Base-by-base conservation (phyloP, 2,113 vertebrate species). In the Casuarius casuarius region DNA sequence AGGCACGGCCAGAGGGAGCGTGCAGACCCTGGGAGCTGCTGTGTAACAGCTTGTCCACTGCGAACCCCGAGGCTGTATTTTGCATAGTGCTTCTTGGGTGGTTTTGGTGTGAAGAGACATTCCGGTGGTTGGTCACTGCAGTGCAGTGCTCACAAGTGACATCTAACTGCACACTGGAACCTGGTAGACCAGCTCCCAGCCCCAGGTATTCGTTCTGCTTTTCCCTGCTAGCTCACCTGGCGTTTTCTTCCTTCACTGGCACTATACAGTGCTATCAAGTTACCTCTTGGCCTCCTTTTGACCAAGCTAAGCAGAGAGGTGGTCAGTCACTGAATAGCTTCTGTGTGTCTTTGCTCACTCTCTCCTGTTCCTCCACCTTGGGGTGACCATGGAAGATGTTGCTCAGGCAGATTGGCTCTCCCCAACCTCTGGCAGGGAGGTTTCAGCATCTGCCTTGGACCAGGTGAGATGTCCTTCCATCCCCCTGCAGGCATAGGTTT, bases 381-480 rank as follows among this genome's bases (percentile, higher is more conserved):
- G 5, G 0, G 2, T 46, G 72, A 21, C 38, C 1, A 0, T 1
- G 29, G 49, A 54, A 88, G 42, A 58, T 66, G 19, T 28, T 0
- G 0, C 14, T 46, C 23, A 71, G 61, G 72, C 28, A 49, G 42
- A 20, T 18, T 28, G 49, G 21, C 21, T 86, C 3, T 21, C 19
- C 58, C 10, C 33, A 66, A 35, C 20, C 23, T 38, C 4, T 5
- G 28, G 52, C 48, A 10, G n/a, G 67, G 44, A 95, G 7, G 4
- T 71, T 56, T 49, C 31, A 46, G 25, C 12, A 11, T 48, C 33
- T 58, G 44, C 40, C 17, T 31, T 4, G 58, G 35, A 9, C 31
- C 7, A 2, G 1, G 26, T 5, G n/a, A 56, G 58, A 22, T 48
- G 38, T 10, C 0, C 1, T 0, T 52, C 4, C 35, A 38, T 19